Conservation (phyloP, 2,888 invertebrate genomes). For the Lasioglossum calceatum region DNA sequence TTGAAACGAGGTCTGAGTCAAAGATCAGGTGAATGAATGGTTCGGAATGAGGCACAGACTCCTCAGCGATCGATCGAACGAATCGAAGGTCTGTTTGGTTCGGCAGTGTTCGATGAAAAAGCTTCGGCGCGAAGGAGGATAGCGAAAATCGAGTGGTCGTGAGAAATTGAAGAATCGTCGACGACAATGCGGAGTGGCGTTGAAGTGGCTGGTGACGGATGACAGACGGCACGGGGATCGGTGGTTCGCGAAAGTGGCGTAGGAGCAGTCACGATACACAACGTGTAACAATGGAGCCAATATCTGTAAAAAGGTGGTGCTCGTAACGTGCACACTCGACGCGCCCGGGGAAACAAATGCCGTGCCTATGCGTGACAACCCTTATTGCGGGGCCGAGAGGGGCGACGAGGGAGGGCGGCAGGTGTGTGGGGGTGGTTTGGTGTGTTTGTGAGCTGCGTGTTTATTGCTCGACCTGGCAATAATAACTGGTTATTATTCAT, state of each 20-base stretch:
- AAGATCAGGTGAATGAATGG: background rate
- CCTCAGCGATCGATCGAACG: background rate
- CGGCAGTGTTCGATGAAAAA: background rate
- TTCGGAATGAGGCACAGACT: background rate
- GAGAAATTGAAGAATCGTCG: slow-evolving; percentile 63
- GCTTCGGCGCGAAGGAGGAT: background rate
- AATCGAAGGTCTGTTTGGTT: background rate
- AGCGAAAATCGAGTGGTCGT: slow-evolving; percentile 42
- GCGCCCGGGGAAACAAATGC: slow-evolving; percentile 68
- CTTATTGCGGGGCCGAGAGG: slow-evolving; percentile 63
- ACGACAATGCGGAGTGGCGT: slow-evolving; percentile 59
- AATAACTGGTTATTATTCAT: slow-evolving; percentile 79
- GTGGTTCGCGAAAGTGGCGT: slow-evolving; percentile 60
- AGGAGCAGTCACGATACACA: slow-evolving; percentile 69
- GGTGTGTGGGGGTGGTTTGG: slow-evolving; percentile 24
- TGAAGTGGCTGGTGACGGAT: slow-evolving; percentile 64
- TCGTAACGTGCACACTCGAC: slow-evolving; percentile 68
- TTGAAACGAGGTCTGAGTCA: background rate
- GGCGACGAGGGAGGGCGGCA: background rate
- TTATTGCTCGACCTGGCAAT: slow-evolving; percentile 78
- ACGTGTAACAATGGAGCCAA: slow-evolving; percentile 69
- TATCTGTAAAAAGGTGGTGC: slow-evolving; percentile 69
- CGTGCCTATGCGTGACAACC: slow-evolving; percentile 73
- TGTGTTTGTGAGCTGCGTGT: slow-evolving; percentile 71
- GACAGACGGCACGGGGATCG: slow-evolving; percentile 58